phyloP scores from a whole-genome alignment of 1,140 invertebrate genomes.

The Dolichoris vasculosae region DNA sequence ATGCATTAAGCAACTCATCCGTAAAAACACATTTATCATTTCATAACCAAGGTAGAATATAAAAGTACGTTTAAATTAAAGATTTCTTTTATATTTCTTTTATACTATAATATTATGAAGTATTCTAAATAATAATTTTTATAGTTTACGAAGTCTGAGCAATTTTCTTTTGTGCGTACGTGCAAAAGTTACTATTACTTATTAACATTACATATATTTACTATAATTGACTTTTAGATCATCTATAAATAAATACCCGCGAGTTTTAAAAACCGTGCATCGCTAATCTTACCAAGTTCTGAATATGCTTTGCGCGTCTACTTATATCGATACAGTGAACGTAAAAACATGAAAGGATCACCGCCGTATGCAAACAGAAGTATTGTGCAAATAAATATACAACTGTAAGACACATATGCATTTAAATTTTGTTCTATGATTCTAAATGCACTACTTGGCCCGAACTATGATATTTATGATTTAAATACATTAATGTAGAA shows the following conservation, averaged over 20 bases:
- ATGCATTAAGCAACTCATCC: no score
- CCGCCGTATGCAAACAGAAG: not conserved
- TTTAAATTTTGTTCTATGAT: no score
- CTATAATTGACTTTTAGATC: not conserved
- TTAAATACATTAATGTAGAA: no score
- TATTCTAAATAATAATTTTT: not conserved
- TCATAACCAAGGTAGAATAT: no score
- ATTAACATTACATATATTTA: not conserved
- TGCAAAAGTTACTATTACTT: not conserved
- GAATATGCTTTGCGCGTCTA: not conserved
- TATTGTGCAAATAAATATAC: not conserved
- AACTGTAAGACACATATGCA: not conserved
- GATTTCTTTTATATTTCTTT: no score
- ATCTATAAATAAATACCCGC: not conserved
- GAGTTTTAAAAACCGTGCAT: not conserved
- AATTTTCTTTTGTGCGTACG: not conserved
- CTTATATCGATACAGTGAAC: slow-evolving; percentile 16
- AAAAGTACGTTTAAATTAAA: no score
- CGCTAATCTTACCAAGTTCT: not conserved
- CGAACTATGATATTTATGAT: no score
- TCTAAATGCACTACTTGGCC: no score
- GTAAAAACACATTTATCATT: no score
- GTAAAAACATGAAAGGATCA: slow-evolving; percentile 16
- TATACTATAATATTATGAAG: not conserved
- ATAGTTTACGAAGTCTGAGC: not conserved